Base-by-base conservation (phyloP, 2,797 vertebrate genomes). In the Tauraco hartlaubi region DNA sequence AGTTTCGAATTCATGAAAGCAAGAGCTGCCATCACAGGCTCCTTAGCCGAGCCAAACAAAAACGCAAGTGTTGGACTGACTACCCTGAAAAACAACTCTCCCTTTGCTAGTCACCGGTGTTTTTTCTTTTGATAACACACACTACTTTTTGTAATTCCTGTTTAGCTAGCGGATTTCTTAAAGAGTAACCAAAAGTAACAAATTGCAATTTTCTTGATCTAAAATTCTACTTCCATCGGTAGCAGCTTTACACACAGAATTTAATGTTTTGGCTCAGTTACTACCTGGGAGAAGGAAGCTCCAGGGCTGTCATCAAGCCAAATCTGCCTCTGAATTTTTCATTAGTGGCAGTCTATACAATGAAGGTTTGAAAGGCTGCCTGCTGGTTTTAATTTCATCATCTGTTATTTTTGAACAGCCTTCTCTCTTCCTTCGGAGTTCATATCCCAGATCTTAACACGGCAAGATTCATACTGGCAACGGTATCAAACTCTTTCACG, bases 381-480 rank as follows among this genome's bases (percentile, higher is more conserved):
- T 92, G 68, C 85, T 81, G 80, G 17, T 73, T 94, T 84, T 86
- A 75, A 88, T 88, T 86, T 89, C 61, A 59, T 87, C 41, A 67
- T 55, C 48, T 66, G n/a, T 66, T 91, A 39, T 29, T 59, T 87
- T 49, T 73, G 31, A 92, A 20, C 55, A 66, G 48, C 28, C 15
- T 41, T 75, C 20, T 69, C 84, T 66, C 44, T 52, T 48, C 59
- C 51, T 86, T 49, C 6, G 0, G 76, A 56, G 31, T 59, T 91
- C 41, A 16, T 14, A 46, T 15, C 49, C 37, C 91, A 69, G 39
- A 66, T 73, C 64, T 39, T 39, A 35, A 35, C 46, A n/a, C 52
- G 31, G 23, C 12, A 63, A 56, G 54, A 58, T 15, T 68, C 59
- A 23, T 15, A 25, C 20, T 39, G 48, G 35, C 69, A 75, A 22